Evolutionary conservation across 2,888 invertebrate genomes (phyloP), one percentile per base, ranked within the genome.

Genomic region (Dynastes hyllus): DNA sequence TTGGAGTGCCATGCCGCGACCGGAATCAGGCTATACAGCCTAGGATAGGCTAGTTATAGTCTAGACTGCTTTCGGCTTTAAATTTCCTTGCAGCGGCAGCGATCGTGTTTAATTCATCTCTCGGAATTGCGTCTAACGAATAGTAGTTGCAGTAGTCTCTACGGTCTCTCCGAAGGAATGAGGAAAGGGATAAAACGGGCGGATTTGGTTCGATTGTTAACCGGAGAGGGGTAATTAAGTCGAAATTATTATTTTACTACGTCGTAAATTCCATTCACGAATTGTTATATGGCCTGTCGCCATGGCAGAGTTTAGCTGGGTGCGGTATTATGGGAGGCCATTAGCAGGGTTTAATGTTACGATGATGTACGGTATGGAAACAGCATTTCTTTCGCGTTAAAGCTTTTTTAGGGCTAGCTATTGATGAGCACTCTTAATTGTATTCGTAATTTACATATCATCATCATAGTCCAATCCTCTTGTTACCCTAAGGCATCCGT

Each of bases 61-160:
- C 55, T 16, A 22, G 22, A 22, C 22, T 58, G 55, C 55, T 5
- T 58, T 11, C 45, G 22, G 22, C 16, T 22, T 22, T 22, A 58
- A 22, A 58, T 22, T 58, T 58, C 55, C 45, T 9, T 22, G 22
- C 55, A 58, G 22, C 55, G 53, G 53, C 16, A 53, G 13, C 58
- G 73, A 73, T 37, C 61, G 73, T 61, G 50, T 75, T 75, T 75
- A 75, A 75, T 75, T 75, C 73, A 63, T 75, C 63, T 75, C 9
- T 9, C 8, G 45, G 61, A 75, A 75, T 75, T 75, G 61, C 73
- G 73, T 61, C 61, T 55, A 40, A 50, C 27, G 55, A 45, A 37
- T 37, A 37, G 29, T 51, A 27, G 63, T 32, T 63, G 63, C 63
- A 13, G 32, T 63, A 55, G n/a, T 55, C 55, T n/a, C 29, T 32